These are phyloP conservation scores for Zeus faber DNA, from an alignment of 2,113 vertebrate genomes.

Conservation along the genomic window DNA sequence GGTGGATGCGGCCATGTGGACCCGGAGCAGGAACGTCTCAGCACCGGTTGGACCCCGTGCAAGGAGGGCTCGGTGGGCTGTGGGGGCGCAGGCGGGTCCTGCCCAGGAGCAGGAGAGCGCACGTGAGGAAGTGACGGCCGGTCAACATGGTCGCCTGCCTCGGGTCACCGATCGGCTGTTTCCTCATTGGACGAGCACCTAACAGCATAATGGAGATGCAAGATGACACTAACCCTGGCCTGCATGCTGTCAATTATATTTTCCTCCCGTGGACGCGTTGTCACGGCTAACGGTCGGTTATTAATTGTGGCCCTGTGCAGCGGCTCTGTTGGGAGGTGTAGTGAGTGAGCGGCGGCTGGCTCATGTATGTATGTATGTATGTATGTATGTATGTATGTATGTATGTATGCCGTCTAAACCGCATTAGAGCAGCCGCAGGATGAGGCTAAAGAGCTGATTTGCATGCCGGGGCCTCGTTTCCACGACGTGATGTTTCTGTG, in stretches of 20 bases:
- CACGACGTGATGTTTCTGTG: conserved; percentile 34
- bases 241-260: conserved; percentile 61
- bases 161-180: background rate
- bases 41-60: no score
- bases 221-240: conserved; percentile 48
- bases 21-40: no score
- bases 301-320: conserved; percentile 63
- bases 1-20: no score
- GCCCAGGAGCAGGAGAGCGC: no score
- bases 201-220: conserved; percentile 57
- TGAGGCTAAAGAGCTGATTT: conserved; percentile 74
- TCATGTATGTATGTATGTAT: conserved; percentile 75
- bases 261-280: conserved; percentile 45
- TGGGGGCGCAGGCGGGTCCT: no score
- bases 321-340: conserved; percentile 47
- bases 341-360: conserved; percentile 50
- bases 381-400: conserved; percentile 78
- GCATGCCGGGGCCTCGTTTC: conserved; percentile 48
- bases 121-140: no score
- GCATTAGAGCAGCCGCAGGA: conserved; percentile 62
- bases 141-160: no score
- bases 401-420: conserved; percentile 72
- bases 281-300: conserved; percentile 64
- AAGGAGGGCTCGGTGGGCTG: no score
- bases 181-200: background rate